Evolutionary conservation across 2,797 vertebrate species (phyloP).

Genomic region (Girardinus metallicus): DNA sequence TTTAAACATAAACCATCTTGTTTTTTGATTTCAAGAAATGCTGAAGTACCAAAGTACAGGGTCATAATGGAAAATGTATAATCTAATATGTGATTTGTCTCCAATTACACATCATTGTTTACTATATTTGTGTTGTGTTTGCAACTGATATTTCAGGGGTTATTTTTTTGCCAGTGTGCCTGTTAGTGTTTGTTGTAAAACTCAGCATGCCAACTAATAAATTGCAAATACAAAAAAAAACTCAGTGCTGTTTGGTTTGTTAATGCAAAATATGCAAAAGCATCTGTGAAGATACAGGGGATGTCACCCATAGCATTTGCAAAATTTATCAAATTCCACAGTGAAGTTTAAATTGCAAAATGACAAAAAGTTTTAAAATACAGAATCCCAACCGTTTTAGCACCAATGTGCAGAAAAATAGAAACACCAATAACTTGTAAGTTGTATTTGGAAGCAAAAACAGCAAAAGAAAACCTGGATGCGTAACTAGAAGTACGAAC

Average conservation of each 20-base stretch:
- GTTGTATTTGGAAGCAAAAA: not conserved
- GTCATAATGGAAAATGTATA: slow-evolving; percentile 24
- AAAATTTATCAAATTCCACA: not conserved
- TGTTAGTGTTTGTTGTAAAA: slow-evolving; percentile 21
- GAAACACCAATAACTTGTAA: not conserved
- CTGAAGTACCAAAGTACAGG: slow-evolving; percentile 51
- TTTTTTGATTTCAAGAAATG: slow-evolving; percentile 27
- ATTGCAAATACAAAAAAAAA: not conserved
- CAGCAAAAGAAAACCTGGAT: not conserved
- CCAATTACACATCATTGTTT: slow-evolving; percentile 6
- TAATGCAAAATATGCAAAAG: not conserved
- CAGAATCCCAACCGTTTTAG: not conserved
- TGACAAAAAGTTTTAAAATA: not conserved
- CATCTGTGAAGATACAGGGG: not conserved
- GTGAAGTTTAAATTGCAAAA: not conserved
- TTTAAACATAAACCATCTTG: slow-evolving; percentile 11
- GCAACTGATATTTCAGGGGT: not conserved
- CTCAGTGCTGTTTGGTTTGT: not conserved
- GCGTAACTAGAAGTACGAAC: not conserved
- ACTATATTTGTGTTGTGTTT: slow-evolving; percentile 19
- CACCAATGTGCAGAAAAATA: not conserved
- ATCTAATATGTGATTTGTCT: slow-evolving; percentile 34
- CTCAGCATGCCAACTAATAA: slow-evolving; percentile 22
- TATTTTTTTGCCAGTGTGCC: slow-evolving; percentile 19
- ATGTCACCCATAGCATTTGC: not conserved